Evolutionary conservation across 1,140 invertebrate genomes (phyloP), one percentile per base, ranked within the genome.

Genomic region (Hyles euphorbiae): DNA sequence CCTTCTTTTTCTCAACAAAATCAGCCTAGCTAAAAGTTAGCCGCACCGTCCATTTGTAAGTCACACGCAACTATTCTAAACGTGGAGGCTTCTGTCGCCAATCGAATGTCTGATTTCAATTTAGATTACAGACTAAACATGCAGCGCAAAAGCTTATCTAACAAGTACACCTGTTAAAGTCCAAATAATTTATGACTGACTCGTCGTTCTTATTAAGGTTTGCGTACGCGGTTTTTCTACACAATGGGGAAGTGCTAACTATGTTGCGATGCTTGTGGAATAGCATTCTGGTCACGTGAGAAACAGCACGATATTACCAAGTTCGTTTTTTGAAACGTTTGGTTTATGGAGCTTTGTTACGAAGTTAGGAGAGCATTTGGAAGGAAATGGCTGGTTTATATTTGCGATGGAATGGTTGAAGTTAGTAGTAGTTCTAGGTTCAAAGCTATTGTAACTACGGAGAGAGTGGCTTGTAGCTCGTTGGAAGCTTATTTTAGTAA

Each of bases 41-140:
- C 9, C 40, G 22, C 43, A 44, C 45, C 10, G 10, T 9, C 9
- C 1, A 10, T 34, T 40, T 53, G 53, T 56, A 57, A 44, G 58
- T 64, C 36, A 55, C 36, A 22, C 36, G 36, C 33, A 50, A 64
- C 68, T 66, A 70, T 70, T 65, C 61, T 56, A 60, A 61, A 65
- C 56, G 56, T 59, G 58, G 63, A 60, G 60, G 55, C 68, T 64
- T 65, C 72, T 84, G 85, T 86, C 81, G 75, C 83, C 78, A 79
- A 86, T 87, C 78, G 80, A 82, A 86, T 70, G 83, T 77, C 79
- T 72, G 85, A 88, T 88, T 86, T 86, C 85, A 88, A 88, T 88
- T 88, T 81, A 87, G 85, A 88, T 88, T 81, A 86, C 61, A 57
- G 67, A 58, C 78, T 83, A 75, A 85, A 88, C 79, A 83, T 83